These are phyloP conservation scores for Epinephelus moara DNA, from an alignment of 2,113 vertebrate species.

Conservation along the genomic window DNA sequence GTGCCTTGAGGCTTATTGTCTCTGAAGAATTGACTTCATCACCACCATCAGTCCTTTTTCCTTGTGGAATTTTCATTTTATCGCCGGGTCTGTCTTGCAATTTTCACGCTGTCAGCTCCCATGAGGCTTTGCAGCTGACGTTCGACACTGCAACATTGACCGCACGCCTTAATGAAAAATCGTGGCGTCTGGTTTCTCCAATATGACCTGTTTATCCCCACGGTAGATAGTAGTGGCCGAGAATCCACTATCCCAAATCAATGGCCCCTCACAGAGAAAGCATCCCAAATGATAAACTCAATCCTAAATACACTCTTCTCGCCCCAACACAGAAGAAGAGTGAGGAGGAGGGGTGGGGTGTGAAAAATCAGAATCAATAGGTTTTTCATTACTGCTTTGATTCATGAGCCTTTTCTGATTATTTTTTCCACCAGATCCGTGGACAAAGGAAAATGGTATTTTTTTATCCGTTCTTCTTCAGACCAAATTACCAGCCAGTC, in stretches of 20 bases:
- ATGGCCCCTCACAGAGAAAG: slow-evolving; percentile 33
- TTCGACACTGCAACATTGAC: slow-evolving; percentile 53
- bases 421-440: slow-evolving; percentile 43
- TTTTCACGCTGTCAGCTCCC: slow-evolving; percentile 46
- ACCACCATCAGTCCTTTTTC: slow-evolving; percentile 19
- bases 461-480: slow-evolving; percentile 45
- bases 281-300: slow-evolving; percentile 52
- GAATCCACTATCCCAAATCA: slow-evolving; percentile 66
- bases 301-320: slow-evolving; percentile 26
- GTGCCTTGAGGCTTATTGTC: slow-evolving; percentile 46
- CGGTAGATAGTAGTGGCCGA: slow-evolving; percentile 33
- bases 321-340: not conserved
- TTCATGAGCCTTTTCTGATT: slow-evolving; percentile 60
- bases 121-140: slow-evolving; percentile 29
- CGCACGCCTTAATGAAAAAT: slow-evolving; percentile 58
- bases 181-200: slow-evolving; percentile 23
- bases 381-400: slow-evolving; percentile 69
- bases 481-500: slow-evolving; percentile 54
- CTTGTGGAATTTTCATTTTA: slow-evolving; percentile 37
- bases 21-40: slow-evolving; percentile 42
- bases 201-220: slow-evolving; percentile 66
- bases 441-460: slow-evolving; percentile 56
- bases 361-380: slow-evolving; percentile 69
- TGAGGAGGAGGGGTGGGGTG: slow-evolving; percentile 2
- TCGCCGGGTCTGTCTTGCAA: not conserved